Conservation (phyloP, 2,113 vertebrate genomes). For the Myiopsitta monachus region DNA sequence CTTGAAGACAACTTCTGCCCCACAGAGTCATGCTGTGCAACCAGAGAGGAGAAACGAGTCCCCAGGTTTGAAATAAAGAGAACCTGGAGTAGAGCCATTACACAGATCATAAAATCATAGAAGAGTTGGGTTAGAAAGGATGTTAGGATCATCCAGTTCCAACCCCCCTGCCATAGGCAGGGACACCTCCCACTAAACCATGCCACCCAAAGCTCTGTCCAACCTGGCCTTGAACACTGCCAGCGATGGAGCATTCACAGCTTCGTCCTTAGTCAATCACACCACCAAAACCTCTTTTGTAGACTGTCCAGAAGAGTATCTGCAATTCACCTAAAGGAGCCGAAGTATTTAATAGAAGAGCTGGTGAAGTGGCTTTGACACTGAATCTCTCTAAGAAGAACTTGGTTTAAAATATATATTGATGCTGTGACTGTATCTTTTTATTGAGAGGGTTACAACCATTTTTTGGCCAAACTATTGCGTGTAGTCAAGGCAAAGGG, state of each 20-base stretch:
- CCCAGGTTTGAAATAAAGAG: neutral
- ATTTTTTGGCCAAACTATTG: neutral
- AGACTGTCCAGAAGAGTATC: neutral
- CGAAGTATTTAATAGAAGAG: neutral
- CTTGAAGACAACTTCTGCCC: neutral
- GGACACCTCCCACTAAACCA: no score
- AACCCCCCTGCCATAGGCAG: no score
- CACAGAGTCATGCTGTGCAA: no score
- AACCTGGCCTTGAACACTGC: no score
- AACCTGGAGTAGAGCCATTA: neutral
- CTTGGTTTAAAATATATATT: neutral
- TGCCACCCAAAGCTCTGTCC: no score
- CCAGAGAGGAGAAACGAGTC: neutral
- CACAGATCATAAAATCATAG: neutral
- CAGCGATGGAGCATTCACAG: neutral
- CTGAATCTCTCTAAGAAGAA: neutral
- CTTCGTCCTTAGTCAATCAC: neutral
- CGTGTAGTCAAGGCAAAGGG: neutral
- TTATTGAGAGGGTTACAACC: neutral
- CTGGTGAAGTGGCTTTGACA: neutral
- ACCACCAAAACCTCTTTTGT: neutral
- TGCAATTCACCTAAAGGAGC: neutral
- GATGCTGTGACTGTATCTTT: neutral
- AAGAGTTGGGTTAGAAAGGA: no score
- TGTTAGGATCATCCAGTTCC: no score